Base-by-base conservation (phyloP, 2,797 vertebrate species). In the Remorina albescens region DNA sequence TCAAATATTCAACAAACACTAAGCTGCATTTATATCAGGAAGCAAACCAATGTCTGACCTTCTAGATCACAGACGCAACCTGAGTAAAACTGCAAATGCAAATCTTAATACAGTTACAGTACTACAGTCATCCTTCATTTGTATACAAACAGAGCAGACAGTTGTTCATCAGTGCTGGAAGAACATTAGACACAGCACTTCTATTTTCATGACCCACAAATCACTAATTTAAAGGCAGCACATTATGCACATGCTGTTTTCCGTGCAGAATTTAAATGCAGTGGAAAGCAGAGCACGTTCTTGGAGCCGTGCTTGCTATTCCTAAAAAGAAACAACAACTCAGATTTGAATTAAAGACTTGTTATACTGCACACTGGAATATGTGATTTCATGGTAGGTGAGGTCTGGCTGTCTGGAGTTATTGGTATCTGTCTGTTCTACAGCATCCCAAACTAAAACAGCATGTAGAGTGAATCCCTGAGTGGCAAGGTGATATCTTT, bases 401-500 rank as follows among this genome's bases (percentile, higher is more conserved):
- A 39, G 32, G 23, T 51, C 19, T 56, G 39, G 12, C 23, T 36
- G 41, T 47, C 61, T 54, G 5, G 11, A 32, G 12, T 60, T 30
- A 2, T n/a, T 25, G 16, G 10, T 37, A 16, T 58, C 6, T 70
- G 34, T 65, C 65, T 41, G 6, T 32, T 44, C 21, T 32, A 16
- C 2, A 61, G 25, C n/a, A 54, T n/a, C 18, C 37, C 2, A 1
- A 74, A 41, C 5, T 69, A 53, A 76, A 44, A 72, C 37, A n/a
- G 50, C 10, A 21, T 8, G 2, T 21, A 53, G 19, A 60, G 19
- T 16, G n/a, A 64, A 56, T 71, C 46, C 23, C 2, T 34, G 42
- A 64, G 32, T 71, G 18, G 42, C 10, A 74, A 71, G 64, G 60
- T 81, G 41, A 80, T 3, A n/a, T 60, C 61, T 71, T 59, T 46